Evolutionary conservation across 2,888 invertebrate genomes (phyloP), one percentile per base, ranked within the genome.

Genomic region (Nymphalis urticae): DNA sequence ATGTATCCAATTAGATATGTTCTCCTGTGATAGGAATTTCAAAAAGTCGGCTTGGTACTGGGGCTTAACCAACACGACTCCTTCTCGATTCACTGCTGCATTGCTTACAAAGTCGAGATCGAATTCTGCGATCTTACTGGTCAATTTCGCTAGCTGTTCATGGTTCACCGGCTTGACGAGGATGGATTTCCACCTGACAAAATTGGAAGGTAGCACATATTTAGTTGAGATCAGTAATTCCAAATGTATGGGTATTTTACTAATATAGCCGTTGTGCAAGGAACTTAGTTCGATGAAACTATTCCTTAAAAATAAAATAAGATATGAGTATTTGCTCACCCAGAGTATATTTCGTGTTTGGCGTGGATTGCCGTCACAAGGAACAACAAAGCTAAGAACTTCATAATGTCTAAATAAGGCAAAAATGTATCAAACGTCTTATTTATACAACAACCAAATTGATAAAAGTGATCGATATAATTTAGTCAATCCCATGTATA

Each of bases 21-120:
- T 79, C 13, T 84, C 75, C 0, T 77, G 72, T 0, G 80, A 76
- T 50, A 94, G 74, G 0, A 83, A 76, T 4, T 77, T 75, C 17
- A 79, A 73, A 76, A 93, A 92, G 1, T 63, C 74, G 2, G 73
- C 75, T 70, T 87, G 85, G 10, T 83, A 73, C 21, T 82, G 62
- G 1, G 93, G 90, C 47, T 83, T 80, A 6, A 93, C 93, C 71
- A 93, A 82, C 2, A 91, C 82, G 1, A 90, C 81, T 9, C 89
- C 89, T 51, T 89, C 86, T 0, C 88, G 71, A 51, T 56, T 66
- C 13, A 74, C 62, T 9, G 68, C 48, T 17, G 75, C 72, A 9
- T 69, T 48, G 48, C 71, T 74, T 9, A 75, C 16, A 56, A 76
- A 73, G 36, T 77, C 75, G 21, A 77, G 48, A 2, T 73, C 73